Conservation (phyloP, 2,113 vertebrate genomes). For the Epinephelus cyanopodus region DNA sequence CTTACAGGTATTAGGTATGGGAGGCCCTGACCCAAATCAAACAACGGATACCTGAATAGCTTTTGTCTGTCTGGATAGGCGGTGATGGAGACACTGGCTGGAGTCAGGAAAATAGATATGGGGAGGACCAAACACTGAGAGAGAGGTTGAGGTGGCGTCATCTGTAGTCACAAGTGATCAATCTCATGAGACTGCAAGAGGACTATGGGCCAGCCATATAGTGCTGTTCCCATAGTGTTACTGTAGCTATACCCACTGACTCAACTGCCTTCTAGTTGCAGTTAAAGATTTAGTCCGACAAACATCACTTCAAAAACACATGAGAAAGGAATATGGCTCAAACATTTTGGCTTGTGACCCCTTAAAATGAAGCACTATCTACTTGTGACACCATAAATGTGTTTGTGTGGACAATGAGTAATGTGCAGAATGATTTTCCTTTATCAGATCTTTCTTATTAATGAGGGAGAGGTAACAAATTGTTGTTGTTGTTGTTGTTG, state of each 20-base stretch:
- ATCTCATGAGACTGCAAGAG: conserved; percentile 33
- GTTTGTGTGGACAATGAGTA: too few species aligned
- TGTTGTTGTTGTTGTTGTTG: too few species aligned
- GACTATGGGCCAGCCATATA: not conserved
- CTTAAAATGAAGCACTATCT: too few species aligned
- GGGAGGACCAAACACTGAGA: conserved; percentile 32
- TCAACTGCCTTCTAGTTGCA: too few species aligned
- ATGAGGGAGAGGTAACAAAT: too few species aligned
- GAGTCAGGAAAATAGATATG: conserved; percentile 59
- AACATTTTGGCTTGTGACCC: too few species aligned
- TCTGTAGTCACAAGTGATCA: conserved; percentile 64
- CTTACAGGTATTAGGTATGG: conserved; percentile 83
- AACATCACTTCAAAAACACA: not conserved
- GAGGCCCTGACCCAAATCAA: conserved; percentile 77
- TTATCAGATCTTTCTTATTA: too few species aligned
- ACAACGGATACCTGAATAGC: conserved; percentile 62
- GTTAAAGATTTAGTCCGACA: not conserved
- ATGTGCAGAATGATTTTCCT: too few species aligned
- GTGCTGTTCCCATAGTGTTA: not conserved
- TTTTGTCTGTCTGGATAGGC: conserved; percentile 66
- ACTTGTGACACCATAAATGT: too few species aligned
- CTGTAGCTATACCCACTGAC: not conserved
- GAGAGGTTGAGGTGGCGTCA: conserved; percentile 56
- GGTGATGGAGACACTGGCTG: conserved; percentile 67
- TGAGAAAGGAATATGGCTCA: not conserved